These are phyloP conservation scores for Sitodiplosis mosellana DNA, from an alignment of 1,140 invertebrate genomes.

Conservation along the genomic window DNA sequence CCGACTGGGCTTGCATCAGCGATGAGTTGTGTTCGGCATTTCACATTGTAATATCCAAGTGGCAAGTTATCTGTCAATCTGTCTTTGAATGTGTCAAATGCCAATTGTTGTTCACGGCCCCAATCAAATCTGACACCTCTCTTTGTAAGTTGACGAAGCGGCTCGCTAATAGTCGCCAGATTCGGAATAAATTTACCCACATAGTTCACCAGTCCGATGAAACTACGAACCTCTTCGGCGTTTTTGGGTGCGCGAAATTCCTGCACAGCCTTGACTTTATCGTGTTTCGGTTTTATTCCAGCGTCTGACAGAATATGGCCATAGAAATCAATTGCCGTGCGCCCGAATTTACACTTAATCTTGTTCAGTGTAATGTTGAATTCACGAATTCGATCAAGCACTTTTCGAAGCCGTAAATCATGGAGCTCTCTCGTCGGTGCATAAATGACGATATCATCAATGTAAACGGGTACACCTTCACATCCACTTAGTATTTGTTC, in stretches of 20 bases:
- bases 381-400: conserved; percentile 8
- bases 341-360: conserved; percentile 11
- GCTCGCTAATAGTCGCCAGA: conserved; percentile 14
- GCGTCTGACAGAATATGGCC: conserved; percentile 10
- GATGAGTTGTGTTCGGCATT: no score
- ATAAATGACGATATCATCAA: conserved; percentile 20
- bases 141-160: conserved; percentile 10
- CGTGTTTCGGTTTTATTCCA: conserved; percentile 9
- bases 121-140: conserved; percentile 3
- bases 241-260: conserved; percentile 8
- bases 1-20: no score
- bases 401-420: conserved; percentile 9
- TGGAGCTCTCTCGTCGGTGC: conserved; percentile 10
- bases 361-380: conserved; percentile 10
- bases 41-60: conserved; percentile 14
- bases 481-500: conserved; percentile 13
- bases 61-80: conserved; percentile 2
- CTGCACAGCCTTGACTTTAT: conserved; percentile 7
- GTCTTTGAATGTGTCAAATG: conserved; percentile 8
- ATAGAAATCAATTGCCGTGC: conserved; percentile 12
- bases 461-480: conserved; percentile 11
- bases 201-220: no score
- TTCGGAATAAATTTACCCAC: no score
- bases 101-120: conserved; percentile 4
- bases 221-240: no score